Evolutionary conservation across 2,113 vertebrate genomes (phyloP).

Genomic region (Stigmatopora argus): DNA sequence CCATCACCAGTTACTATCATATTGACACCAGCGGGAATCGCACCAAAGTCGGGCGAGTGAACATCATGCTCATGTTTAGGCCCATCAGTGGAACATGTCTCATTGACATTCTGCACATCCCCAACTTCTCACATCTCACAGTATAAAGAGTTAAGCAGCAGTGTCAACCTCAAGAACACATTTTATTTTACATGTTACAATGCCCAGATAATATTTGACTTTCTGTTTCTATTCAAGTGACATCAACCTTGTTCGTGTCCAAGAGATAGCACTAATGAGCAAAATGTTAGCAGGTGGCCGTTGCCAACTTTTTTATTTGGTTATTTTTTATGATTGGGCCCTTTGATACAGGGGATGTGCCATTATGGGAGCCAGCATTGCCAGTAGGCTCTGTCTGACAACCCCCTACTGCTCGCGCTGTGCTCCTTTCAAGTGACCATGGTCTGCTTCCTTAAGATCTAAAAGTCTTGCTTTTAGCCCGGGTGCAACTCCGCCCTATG

Average conservation of each 20-base stretch:
- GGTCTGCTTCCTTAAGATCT: conserved; percentile 29
- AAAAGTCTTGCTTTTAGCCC: conserved; percentile 34
- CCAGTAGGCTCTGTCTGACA: conserved; percentile 38
- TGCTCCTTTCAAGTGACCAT: conserved; percentile 33
- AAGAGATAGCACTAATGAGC: conserved; percentile 50
- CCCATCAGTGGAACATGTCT: conserved; percentile 17
- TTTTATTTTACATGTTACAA: conserved; percentile 29
- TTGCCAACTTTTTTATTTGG: conserved; percentile 19
- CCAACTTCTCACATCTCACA: conserved; percentile 47
- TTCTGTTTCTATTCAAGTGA: conserved; percentile 56
- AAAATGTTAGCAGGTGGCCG: conserved; percentile 54
- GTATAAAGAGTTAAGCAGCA: conserved; percentile 12
- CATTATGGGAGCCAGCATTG: conserved; percentile 38
- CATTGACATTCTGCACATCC: conserved; percentile 50
- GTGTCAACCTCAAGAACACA: conserved; percentile 12
- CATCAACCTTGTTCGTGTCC: conserved; percentile 50
- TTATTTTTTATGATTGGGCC: conserved; percentile 39
- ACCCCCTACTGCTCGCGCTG: conserved; percentile 42
- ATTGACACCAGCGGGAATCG: too few relatives aligned
- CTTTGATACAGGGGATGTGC: conserved; percentile 39
- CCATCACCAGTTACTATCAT: too few relatives aligned
- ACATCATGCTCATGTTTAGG: conserved; percentile 10
- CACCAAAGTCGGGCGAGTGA: too few relatives aligned
- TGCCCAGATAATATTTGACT: conserved; percentile 21
- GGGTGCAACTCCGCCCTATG: conserved; percentile 7